Evolutionary conservation across 2,113 vertebrate genomes (phyloP).

Genomic region (Chlamydotis undulata): DNA sequence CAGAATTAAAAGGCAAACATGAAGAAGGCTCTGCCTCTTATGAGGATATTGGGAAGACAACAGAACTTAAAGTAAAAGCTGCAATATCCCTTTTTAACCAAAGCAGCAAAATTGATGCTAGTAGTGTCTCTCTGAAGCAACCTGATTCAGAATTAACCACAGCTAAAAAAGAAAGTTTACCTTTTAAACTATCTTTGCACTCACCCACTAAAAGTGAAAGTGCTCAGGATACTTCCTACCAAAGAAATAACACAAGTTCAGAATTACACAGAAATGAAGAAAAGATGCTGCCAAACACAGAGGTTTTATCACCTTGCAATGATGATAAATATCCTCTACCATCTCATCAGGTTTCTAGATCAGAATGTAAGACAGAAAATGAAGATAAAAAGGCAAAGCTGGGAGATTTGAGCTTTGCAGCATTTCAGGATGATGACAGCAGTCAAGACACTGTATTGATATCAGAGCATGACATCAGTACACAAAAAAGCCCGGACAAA

Average conservation of each 20-base stretch:
- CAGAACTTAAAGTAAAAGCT: constrained; percentile 52
- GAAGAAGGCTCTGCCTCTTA: constrained; percentile 14
- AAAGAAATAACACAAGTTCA: neutral
- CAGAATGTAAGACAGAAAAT: constrained; percentile 49
- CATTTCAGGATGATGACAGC: neutral
- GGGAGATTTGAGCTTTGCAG: neutral
- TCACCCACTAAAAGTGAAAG: constrained; percentile 23
- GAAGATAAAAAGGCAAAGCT: constrained; percentile 4
- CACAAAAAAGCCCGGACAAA: constrained; percentile 61
- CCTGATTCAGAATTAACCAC: neutral
- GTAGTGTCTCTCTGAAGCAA: constrained; percentile 23
- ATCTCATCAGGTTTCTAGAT: neutral
- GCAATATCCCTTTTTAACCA: constrained; percentile 44
- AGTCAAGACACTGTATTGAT: constrained; percentile 25
- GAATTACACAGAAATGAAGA: constrained; percentile 9
- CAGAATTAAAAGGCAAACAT: constrained; percentile 46
- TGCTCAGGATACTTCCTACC: neutral
- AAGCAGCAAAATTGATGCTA: constrained; percentile 19
- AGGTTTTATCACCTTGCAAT: neutral
- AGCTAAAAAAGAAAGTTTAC: constrained; percentile 29
- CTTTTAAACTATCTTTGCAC: neutral
- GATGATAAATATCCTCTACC: neutral
- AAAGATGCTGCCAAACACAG: neutral
- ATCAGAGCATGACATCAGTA: constrained; percentile 50
- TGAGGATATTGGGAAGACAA: constrained; percentile 2